Evolutionary conservation across 2,113 vertebrate species (phyloP), one percentile per base, ranked within the genome.

Genomic region (Peromyscus polionotus): DNA sequence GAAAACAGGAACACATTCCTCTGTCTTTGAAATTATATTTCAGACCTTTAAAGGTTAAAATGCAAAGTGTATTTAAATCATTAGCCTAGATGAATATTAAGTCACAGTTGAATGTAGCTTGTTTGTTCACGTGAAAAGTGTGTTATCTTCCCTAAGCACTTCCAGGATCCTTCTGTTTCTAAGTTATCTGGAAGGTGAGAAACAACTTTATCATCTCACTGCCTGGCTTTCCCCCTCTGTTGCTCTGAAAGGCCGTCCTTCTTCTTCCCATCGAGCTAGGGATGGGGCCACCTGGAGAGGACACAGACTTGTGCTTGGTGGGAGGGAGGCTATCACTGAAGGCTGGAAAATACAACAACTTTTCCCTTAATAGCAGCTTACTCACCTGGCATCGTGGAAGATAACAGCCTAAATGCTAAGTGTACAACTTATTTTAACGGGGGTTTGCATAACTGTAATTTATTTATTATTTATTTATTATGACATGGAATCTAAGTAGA

Each of bases 391-490:
- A 2, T 59, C 68, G 67, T 73, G 65, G n/a, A 83, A 59, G 51
- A n/a, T 93, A 84, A 63, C 75, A 61, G 48, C 92, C 4, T 45
- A 81, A 51, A 59, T 59, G 36, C 54, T 89, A 94, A 94, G 39
- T 90, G 13, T 48, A 22, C 33, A 75, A 51, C 87, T 73, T 95
- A 61, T 86, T 95, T 86, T 59, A 93, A 73, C 65, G 80, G 39
- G 26, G 88, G 94, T 95, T 85, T 93, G 87, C 87, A 45, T 91
- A 31, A 76, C 81, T 91, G 33, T 94, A 39, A 80, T 79, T 68
- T 45, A 45, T 90, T 76, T 48, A 39, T 75, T 90, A 79, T 79
- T 91, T 90, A 76, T 65, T 77, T 75, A 17, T 75, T 42, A 33
- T 65, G 75, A 51, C 45, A n/a, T n/a, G 7, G 75, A 67, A 31